Base-by-base conservation (phyloP, 1,140 invertebrate genomes). In the Drosophila cardini region DNA sequence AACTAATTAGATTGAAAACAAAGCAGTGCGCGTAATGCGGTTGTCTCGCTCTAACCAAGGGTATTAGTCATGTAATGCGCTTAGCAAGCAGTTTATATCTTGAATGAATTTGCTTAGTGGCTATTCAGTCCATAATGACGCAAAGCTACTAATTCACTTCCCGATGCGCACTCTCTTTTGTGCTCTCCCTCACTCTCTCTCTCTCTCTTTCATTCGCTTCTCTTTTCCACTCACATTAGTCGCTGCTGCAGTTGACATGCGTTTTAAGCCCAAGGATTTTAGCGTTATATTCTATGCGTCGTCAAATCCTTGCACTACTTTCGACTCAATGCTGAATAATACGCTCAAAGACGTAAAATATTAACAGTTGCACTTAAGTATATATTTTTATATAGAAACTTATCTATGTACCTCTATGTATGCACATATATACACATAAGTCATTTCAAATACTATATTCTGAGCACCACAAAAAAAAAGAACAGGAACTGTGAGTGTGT, bases 241-340 rank as follows among this genome's bases (percentile, higher is more conserved):
- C 58, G 58, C 43, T 48, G 43, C 16, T 61, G 57, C 45, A 36
- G 46, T 62, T 62, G 60, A 62, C 26, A 42, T 53, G 61, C 21
- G 48, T 60, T 60, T 63, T 72, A 53, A 57, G 57, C 46, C 60
- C 75, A 79, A 87, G 82, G 72, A 87, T 82, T 76, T 52, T 52
- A 72, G 69, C 63, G 75, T 69, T 70, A 82, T 87, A 83, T 83
- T 72, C 63, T 87, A 67, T 70, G 67, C 71, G 72, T 76, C 72
- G 63, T 64, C 83, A 82, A 86, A 87, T 82, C 83, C 82, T 87
- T 87, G 82, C 67, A 68, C 80, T 80, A 82, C 76, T 76, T 80
- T 84, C 76, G 43, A 68, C 71, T 71, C 75, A 86, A 86, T 84
- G 81, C 26, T 84, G 78, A 80, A 78, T 75, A 75, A 71, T 86